Conservation (phyloP, 2,797 vertebrate genomes). For the Chelmon rostratus region DNA sequence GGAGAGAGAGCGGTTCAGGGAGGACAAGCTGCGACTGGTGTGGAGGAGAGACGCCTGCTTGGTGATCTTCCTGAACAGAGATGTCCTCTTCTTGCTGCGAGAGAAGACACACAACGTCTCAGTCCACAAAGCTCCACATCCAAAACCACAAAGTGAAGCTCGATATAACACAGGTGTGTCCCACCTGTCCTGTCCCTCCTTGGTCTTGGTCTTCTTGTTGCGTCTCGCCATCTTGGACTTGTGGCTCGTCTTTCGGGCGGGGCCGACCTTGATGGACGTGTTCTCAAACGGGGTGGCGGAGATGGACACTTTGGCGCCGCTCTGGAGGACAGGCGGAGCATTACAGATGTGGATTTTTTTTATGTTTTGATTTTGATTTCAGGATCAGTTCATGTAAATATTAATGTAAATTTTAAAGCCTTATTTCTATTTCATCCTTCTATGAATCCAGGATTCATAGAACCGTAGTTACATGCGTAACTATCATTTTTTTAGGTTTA, state of each 20-base stretch:
- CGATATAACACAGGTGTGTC: background rate
- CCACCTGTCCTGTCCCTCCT: slow-evolving; percentile 95
- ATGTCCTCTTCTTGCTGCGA: slow-evolving; percentile 92
- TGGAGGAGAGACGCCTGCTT: slow-evolving; percentile 95
- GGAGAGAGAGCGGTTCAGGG: slow-evolving; percentile 95
- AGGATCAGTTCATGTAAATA: background rate
- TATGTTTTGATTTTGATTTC: background rate
- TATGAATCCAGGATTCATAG: too few relatives aligned
- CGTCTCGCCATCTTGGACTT: slow-evolving; percentile 98
- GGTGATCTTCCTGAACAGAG: slow-evolving; percentile 95
- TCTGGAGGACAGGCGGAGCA: slow-evolving; percentile 80
- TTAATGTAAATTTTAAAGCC: too few relatives aligned
- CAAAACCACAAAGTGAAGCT: background rate
- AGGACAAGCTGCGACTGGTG: slow-evolving; percentile 96
- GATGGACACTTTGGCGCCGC: slow-evolving; percentile 95
- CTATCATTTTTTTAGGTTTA: too few relatives aligned
- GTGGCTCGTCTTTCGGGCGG: slow-evolving; percentile 91
- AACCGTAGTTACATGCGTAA: too few relatives aligned
- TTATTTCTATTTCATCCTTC: too few relatives aligned
- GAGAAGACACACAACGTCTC: background rate
- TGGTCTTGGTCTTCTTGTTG: slow-evolving; percentile 92
- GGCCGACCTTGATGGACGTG: slow-evolving; percentile 97
- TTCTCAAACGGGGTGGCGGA: slow-evolving; percentile 96
- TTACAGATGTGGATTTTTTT: background rate
- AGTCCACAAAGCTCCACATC: fast-evolving